These are phyloP conservation scores for Eulemur coronatus DNA, from an alignment of 2,797 vertebrate genomes.

Conservation along the genomic window DNA sequence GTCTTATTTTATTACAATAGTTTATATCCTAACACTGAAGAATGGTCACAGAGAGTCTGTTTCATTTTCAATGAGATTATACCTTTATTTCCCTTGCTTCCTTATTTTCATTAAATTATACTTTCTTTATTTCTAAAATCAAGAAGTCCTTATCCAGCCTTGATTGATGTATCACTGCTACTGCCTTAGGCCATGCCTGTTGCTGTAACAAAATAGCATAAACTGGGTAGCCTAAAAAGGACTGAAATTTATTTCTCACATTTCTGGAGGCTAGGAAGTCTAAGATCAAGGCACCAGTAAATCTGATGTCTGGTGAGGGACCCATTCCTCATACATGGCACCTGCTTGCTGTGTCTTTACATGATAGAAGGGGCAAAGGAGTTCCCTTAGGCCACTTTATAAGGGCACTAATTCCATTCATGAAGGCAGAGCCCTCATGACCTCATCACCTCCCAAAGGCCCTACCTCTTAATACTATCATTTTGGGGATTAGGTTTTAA, in stretches of 20 bases:
- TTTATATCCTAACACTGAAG: not conserved
- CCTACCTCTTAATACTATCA: not conserved
- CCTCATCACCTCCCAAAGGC: not conserved
- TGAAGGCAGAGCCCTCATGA: not conserved
- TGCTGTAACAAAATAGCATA: not conserved
- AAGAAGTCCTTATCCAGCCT: not conserved
- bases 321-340: not conserved
- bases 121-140: not conserved
- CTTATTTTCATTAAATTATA: not conserved
- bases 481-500: not conserved
- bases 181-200: not conserved
- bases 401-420: not conserved
- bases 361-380: not conserved
- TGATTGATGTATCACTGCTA: not conserved
- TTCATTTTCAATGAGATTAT: not conserved
- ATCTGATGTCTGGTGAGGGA: not conserved
- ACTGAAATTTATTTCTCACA: not conserved
- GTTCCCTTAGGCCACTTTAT: no score
- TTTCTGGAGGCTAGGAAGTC: not conserved
- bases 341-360: not conserved
- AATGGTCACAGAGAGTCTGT: not conserved
- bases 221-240: not conserved
- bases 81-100: not conserved
- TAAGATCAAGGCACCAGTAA: not conserved
- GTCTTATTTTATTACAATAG: not conserved